phyloP scores from a whole-genome alignment of 2,888 invertebrate species.

The Galerucella nymphaeae region DNA sequence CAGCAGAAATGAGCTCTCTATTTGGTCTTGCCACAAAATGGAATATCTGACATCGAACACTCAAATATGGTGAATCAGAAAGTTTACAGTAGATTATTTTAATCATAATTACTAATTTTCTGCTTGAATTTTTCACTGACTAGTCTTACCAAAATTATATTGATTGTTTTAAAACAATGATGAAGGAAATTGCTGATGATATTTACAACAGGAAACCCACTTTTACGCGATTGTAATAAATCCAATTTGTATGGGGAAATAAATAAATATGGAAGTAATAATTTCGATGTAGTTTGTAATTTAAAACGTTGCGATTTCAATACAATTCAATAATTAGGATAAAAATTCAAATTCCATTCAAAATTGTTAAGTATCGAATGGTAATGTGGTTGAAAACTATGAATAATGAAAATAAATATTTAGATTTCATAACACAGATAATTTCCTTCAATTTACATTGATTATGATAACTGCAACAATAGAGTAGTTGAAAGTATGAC shows the following conservation, averaged over 20 bases:
- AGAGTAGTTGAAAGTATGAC: too few species aligned
- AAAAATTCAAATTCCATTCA: neutral
- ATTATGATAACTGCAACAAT: neutral
- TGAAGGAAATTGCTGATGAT: neutral
- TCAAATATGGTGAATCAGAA: too few species aligned
- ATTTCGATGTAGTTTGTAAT: neutral
- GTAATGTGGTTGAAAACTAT: neutral
- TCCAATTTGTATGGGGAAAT: neutral
- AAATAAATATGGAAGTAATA: neutral
- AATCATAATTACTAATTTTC: too few species aligned
- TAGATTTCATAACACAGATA: neutral
- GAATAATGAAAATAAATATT: neutral
- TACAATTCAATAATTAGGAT: neutral
- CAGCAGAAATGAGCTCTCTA: too few species aligned
- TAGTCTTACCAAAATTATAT: neutral
- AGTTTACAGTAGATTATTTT: too few species aligned
- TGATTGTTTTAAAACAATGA: neutral
- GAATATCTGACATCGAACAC: too few species aligned
- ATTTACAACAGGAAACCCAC: neutral
- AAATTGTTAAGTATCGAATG: neutral
- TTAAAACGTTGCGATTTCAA: neutral
- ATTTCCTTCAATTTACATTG: neutral
- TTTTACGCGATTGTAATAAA: neutral
- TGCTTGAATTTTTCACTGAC: too few species aligned
- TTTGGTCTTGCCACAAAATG: too few species aligned